Evolutionary conservation across 2,113 vertebrate species (phyloP).

Genomic region (Passer domesticus): DNA sequence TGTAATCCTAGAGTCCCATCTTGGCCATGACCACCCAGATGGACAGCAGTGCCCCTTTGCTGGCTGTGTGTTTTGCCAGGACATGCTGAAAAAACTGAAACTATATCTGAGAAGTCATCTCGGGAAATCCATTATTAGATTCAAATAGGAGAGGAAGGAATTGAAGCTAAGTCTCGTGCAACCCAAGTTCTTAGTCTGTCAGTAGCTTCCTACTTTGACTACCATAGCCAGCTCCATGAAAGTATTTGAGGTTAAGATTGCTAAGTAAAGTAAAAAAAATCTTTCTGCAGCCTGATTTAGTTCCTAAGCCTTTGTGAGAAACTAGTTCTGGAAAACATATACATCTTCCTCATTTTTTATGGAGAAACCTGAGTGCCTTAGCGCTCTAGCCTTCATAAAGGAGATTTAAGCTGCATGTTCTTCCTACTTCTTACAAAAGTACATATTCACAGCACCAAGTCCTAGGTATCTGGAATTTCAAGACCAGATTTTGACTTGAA

Average conservation of each 20-base stretch:
- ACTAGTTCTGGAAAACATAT: background rate
- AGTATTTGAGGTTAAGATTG: background rate
- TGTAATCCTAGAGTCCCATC: background rate
- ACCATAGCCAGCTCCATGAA: background rate
- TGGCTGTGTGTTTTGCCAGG: background rate
- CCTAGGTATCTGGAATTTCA: background rate
- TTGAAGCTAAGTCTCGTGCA: background rate
- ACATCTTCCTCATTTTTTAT: background rate
- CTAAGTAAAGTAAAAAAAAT: background rate
- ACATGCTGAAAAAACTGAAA: background rate
- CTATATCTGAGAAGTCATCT: background rate
- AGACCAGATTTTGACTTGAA: background rate
- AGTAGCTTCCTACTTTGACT: background rate
- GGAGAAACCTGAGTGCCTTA: background rate
- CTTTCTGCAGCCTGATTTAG: background rate
- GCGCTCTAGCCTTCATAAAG: background rate
- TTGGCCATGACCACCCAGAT: background rate
- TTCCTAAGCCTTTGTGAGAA: background rate
- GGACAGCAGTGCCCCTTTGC: background rate
- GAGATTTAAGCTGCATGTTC: background rate
- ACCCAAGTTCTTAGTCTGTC: background rate
- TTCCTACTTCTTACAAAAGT: background rate
- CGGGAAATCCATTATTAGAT: background rate
- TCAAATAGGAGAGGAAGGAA: background rate
- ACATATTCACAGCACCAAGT: background rate